These are phyloP conservation scores for Neoseiulus cucumeris DNA, from an alignment of 1,140 invertebrate species.

Conservation along the genomic window DNA sequence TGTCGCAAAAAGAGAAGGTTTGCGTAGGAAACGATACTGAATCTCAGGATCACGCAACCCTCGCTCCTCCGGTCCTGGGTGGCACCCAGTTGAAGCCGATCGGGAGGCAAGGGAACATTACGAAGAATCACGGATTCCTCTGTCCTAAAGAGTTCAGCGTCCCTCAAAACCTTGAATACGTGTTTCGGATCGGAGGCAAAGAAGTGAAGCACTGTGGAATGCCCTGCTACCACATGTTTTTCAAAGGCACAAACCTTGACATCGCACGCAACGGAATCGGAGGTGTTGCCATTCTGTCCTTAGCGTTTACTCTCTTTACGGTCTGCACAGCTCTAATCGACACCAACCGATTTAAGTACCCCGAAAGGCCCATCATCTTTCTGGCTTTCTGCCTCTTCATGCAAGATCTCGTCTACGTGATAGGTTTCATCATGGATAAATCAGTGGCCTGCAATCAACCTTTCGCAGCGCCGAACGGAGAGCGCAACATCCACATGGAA, in stretches of 20 bases:
- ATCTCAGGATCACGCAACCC: conserved; percentile 12
- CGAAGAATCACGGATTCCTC: conserved; percentile 37
- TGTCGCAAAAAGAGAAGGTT: conserved; percentile 39
- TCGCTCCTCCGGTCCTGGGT: conserved; percentile 15
- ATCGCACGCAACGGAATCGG: conserved; percentile 81
- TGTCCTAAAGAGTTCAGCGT: conserved; percentile 68
- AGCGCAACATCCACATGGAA: conserved; percentile 44
- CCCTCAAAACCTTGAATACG: conserved; percentile 48
- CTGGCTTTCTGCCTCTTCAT: conserved; percentile 90
- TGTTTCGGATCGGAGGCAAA: conserved; percentile 56
- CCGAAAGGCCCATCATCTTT: conserved; percentile 91
- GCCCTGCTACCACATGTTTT: conserved; percentile 82
- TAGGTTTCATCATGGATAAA: conserved; percentile 69
- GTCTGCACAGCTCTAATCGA: conserved; percentile 87
- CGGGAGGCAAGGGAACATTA: not conserved
- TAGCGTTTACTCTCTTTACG: conserved; percentile 74
- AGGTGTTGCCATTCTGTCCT: conserved; percentile 74
- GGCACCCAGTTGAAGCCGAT: not conserved
- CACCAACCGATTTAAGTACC: conserved; percentile 74
- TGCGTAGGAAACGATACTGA: conserved; percentile 64
- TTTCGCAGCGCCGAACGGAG: conserved; percentile 42
- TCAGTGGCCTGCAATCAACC: conserved; percentile 65
- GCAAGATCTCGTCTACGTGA: conserved; percentile 74
- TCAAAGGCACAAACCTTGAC: conserved; percentile 50
- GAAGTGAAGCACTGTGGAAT: conserved; percentile 64